Conservation (phyloP, 2,797 vertebrate species). For the Geotrypetes seraphini region DNA sequence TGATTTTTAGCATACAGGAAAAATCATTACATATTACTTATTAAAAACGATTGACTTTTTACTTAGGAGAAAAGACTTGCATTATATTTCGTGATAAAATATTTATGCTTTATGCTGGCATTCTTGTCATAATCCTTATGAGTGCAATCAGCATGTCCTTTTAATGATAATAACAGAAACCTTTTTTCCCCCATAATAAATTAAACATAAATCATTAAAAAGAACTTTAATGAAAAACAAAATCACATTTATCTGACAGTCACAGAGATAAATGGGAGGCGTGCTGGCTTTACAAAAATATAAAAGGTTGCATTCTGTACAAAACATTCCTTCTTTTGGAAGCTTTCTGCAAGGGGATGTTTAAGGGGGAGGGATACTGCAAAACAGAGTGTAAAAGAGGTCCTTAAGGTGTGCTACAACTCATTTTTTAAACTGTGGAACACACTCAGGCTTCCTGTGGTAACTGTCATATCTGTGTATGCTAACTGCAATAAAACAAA, state of each 20-base stretch:
- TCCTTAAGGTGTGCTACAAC: too few species aligned
- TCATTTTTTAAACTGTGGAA: too few species aligned
- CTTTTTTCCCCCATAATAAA: constrained; percentile 6
- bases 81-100: constrained; percentile 33
- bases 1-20: constrained; percentile 24
- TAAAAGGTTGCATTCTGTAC: too few species aligned
- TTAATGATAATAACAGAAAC: constrained; percentile 20
- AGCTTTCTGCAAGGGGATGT: too few species aligned
- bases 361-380: too few species aligned
- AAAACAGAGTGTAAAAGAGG: too few species aligned
- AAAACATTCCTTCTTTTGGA: too few species aligned
- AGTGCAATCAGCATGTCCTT: constrained; percentile 14
- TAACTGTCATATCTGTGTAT: too few species aligned
- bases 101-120: constrained; percentile 25
- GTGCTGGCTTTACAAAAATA: constrained; percentile 5
- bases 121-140: constrained; percentile 2
- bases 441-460: too few species aligned
- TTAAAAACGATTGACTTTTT: constrained; percentile 21
- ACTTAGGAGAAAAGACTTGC: constrained; percentile 26
- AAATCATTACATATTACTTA: constrained; percentile 23
- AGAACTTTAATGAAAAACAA: background rate
- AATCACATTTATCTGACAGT: background rate
- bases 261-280: background rate
- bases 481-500: too few species aligned
- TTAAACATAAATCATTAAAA: background rate